Evolutionary conservation across 2,888 invertebrate species (phyloP).

Genomic region (Pollenia angustigena): DNA sequence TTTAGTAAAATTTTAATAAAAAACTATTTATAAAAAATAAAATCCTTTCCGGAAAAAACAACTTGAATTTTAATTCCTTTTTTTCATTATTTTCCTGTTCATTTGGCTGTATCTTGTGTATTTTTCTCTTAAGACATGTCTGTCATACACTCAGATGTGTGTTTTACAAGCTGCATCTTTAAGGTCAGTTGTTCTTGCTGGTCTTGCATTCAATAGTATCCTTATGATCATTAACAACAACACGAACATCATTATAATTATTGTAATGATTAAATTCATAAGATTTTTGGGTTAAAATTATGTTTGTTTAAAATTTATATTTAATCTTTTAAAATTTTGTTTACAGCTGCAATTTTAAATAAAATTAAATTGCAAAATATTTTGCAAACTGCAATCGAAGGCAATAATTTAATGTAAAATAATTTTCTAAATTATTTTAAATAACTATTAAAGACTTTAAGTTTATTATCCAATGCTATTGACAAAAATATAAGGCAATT

Average conservation of each 20-base stretch:
- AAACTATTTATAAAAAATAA: not conserved
- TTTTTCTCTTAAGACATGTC: not conserved
- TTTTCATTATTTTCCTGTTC: not conserved
- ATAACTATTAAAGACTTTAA: no score
- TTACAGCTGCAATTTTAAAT: not conserved
- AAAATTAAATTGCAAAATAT: no score
- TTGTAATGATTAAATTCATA: constrained; percentile 2
- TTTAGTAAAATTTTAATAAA: not conserved
- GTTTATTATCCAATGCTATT: no score
- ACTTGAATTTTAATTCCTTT: not conserved
- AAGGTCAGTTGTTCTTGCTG: not conserved
- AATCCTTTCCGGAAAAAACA: no score
- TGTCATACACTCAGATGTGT: not conserved
- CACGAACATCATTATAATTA: not conserved
- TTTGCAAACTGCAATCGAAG: no score
- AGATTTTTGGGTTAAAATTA: not conserved
- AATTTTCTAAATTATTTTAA: no score
- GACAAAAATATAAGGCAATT: no score
- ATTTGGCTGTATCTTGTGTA: not conserved
- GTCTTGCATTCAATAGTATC: not conserved
- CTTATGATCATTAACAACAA: not conserved
- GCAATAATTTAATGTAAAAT: no score
- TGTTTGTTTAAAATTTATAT: constrained; percentile 1
- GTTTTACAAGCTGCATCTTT: not conserved
- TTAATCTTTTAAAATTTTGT: not conserved